These are phyloP conservation scores for Andrena bicolor DNA, from an alignment of 2,888 invertebrate genomes.

Conservation along the genomic window DNA sequence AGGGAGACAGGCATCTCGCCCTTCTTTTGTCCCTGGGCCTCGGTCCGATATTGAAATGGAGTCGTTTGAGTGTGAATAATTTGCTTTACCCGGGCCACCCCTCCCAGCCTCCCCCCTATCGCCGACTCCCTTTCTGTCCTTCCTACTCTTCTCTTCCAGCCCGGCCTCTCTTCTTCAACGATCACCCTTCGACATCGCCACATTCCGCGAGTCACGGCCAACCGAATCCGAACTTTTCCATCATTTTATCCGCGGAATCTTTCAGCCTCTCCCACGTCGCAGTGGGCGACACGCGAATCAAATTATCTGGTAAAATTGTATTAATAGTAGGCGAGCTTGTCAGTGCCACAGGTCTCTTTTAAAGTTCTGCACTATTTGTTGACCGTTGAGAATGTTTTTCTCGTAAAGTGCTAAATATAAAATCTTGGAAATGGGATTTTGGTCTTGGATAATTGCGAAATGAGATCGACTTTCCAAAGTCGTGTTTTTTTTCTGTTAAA, in stretches of 20 bases:
- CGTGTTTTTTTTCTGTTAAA: too few species aligned
- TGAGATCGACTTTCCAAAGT: too few species aligned
- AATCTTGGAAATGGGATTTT: too few species aligned
- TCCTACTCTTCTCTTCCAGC: slow-evolving; percentile 39
- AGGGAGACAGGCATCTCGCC: slow-evolving; percentile 85
- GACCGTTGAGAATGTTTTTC: neutral
- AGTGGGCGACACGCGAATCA: neutral
- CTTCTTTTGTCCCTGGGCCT: slow-evolving; percentile 87
- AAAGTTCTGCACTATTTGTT: neutral
- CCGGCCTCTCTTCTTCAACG: slow-evolving; percentile 44
- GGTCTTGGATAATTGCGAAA: too few species aligned
- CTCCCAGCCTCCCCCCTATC: slow-evolving; percentile 75
- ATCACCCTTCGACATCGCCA: slow-evolving; percentile 56
- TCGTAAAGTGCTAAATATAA: too few species aligned
- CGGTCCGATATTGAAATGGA: slow-evolving; percentile 89
- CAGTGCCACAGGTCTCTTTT: neutral
- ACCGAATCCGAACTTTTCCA: slow-evolving; percentile 53
- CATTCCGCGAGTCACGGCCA: slow-evolving; percentile 66
- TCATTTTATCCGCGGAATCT: slow-evolving; percentile 55
- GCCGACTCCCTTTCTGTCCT: slow-evolving; percentile 60
- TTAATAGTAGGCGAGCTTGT: neutral
- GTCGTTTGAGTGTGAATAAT: slow-evolving; percentile 91
- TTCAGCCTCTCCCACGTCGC: neutral
- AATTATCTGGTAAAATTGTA: neutral
- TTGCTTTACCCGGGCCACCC: slow-evolving; percentile 86